phyloP scores from a whole-genome alignment of 2,888 invertebrate species.

The Leptopilina drosophilae region DNA sequence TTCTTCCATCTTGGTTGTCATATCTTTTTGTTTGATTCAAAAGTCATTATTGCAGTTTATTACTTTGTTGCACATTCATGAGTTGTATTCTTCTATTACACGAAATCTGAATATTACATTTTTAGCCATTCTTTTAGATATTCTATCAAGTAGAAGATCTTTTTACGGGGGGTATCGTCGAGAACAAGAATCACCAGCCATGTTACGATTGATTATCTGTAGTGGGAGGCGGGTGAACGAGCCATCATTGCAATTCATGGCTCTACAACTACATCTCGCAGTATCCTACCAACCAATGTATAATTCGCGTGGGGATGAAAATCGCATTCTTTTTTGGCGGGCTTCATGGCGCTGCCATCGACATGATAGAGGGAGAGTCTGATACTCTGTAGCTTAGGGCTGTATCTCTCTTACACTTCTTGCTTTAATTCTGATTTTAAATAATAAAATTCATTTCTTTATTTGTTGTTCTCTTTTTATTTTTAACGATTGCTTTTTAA shows the following conservation, averaged over 20 bases:
- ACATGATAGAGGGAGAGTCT: constrained; percentile 23
- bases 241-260: constrained; percentile 77
- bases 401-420: neutral
- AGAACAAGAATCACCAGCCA: constrained; percentile 63
- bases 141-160: neutral
- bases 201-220: constrained; percentile 77
- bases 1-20: constrained; percentile 53
- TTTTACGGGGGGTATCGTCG: constrained; percentile 44
- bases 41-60: constrained; percentile 56
- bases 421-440: too few species aligned
- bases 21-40: constrained; percentile 57
- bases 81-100: neutral
- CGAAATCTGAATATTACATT: neutral
- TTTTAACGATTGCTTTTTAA: neutral
- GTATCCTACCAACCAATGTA: constrained; percentile 71
- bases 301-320: constrained; percentile 73
- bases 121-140: neutral
- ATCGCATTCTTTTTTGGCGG: constrained; percentile 74
- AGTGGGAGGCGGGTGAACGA: constrained; percentile 71
- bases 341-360: constrained; percentile 73
- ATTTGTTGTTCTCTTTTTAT: neutral
- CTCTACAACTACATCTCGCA: constrained; percentile 71
- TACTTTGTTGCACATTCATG: constrained; percentile 37
- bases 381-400: neutral
- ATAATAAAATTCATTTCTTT: too few species aligned